Conservation (phyloP, 2,888 invertebrate genomes). For the Heliconius ismenius region DNA sequence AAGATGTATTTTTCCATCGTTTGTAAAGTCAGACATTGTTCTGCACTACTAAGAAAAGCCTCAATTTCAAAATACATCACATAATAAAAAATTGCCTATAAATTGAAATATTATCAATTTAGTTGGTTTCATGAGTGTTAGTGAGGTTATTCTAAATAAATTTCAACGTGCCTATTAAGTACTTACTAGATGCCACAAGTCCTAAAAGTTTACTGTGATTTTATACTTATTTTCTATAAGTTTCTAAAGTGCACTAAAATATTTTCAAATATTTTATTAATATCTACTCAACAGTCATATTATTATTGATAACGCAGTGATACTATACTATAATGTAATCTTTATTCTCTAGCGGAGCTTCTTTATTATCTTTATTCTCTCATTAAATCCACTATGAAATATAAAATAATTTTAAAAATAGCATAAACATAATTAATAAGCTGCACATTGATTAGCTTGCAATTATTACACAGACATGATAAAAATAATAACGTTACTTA, state of each 20-base stretch:
- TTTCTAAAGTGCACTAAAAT: conserved; percentile 6
- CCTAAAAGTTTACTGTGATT: neutral
- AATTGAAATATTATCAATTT: neutral
- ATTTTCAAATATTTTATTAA: neutral
- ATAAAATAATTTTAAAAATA: neutral
- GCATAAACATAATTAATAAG: neutral
- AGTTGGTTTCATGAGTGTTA: neutral
- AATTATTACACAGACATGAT: neutral
- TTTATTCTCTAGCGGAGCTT: neutral
- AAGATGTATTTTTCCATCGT: neutral
- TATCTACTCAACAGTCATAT: neutral
- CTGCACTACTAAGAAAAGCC: neutral
- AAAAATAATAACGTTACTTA: conserved; percentile 32
- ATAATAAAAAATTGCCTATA: neutral
- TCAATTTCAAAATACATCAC: neutral
- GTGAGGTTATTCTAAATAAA: neutral
- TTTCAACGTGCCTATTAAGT: neutral
- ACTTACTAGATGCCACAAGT: neutral
- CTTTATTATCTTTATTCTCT: neutral
- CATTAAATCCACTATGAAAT: no score
- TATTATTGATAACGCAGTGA: neutral
- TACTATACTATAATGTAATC: neutral
- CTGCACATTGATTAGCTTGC: neutral
- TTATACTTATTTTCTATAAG: neutral
- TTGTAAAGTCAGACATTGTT: neutral